Evolutionary conservation across 2,113 vertebrate species (phyloP).

Genomic region (Ammodytes dubius): DNA sequence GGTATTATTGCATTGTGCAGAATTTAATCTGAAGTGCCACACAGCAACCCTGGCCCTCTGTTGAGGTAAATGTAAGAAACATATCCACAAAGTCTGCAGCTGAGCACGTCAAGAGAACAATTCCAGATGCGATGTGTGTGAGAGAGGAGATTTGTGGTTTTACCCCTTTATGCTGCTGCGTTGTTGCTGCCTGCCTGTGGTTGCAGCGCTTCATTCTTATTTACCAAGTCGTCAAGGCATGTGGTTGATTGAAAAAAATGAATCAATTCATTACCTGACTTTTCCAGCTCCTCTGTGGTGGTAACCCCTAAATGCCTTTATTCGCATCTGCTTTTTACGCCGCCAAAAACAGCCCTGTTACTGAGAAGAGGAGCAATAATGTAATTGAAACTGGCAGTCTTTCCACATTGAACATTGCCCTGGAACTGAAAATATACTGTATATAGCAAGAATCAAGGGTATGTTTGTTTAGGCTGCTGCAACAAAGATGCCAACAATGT

Average conservation of each 20-base stretch:
- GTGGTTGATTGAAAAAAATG: slow-evolving; percentile 34
- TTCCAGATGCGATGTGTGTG: slow-evolving; percentile 64
- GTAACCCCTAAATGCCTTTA: slow-evolving; percentile 53
- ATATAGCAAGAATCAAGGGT: slow-evolving; percentile 45
- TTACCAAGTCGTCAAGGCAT: slow-evolving; percentile 62
- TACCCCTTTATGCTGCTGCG: slow-evolving; percentile 1
- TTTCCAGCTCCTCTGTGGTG: slow-evolving; percentile 10
- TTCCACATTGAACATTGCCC: slow-evolving; percentile 55
- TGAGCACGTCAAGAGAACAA: slow-evolving; percentile 41
- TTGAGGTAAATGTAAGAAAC: slow-evolving; percentile 56
- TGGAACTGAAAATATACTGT: slow-evolving; percentile 54
- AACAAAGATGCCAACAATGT: slow-evolving; percentile 55
- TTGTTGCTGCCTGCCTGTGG: slow-evolving; percentile 28
- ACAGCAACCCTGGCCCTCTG: slow-evolving; percentile 56
- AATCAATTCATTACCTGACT: slow-evolving; percentile 51
- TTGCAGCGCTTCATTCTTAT: slow-evolving; percentile 36
- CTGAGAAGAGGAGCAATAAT: slow-evolving; percentile 33
- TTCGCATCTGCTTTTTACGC: slow-evolving; percentile 9
- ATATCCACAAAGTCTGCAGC: slow-evolving; percentile 51
- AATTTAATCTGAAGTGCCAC: slow-evolving; percentile 72
- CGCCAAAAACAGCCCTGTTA: neutral
- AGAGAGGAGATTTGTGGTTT: slow-evolving; percentile 39
- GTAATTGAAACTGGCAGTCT: slow-evolving; percentile 55
- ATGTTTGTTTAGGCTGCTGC: slow-evolving; percentile 52
- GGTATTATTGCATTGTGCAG: slow-evolving; percentile 65